Evolutionary conservation across 92 coral and sea anemone genomes (phyloP), one percentile per base, ranked within the genome.

Genomic region (Phymanthus crucifer): DNA sequence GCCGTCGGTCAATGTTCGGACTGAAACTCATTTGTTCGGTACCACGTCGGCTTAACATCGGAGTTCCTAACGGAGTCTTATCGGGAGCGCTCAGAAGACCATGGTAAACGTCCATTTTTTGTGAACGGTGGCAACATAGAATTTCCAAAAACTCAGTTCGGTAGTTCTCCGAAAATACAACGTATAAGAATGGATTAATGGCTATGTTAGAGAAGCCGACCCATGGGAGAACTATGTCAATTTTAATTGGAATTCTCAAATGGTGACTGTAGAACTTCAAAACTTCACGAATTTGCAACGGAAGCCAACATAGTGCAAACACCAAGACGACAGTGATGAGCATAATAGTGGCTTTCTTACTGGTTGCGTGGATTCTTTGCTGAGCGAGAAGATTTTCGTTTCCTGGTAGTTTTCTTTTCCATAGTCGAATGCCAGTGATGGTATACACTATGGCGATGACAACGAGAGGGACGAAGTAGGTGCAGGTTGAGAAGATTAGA

Each of bases 241-340:
- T 33, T 32, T 87, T 85, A 3, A 37, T 0, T 4, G 97, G 90
- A 70, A 85, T 70, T 32, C 45, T 23, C 1, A 77, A 10, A 31
- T 81, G 32, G 3, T 87, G 76, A 35, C 70, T 72, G 70, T 13
- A 83, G 40, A 77, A 50, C 18, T 68, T 32, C 76, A 89, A 77
- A n/a, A 92, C 19, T 73, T 92, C 93, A 32, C 86, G 91, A 45
- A 84, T 89, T 70, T 92, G 97, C 1, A 86, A 65, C 0, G 97
- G 97, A 32, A 91, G 81, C 97, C 97, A 92, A 47, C 93, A 92
- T 33, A 90, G 66, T 58, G 91, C 97, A 87, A 92, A 92, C 18
- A 92, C 97, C 48, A 76, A 82, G 21, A 92, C 97, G 36, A 92
- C 97, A 33, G 97, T 92, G 0, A 92, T 67, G 6, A 92, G 86